These are phyloP conservation scores for Aricia artaxerxes DNA, from an alignment of 2,888 invertebrate genomes.

Conservation along the genomic window DNA sequence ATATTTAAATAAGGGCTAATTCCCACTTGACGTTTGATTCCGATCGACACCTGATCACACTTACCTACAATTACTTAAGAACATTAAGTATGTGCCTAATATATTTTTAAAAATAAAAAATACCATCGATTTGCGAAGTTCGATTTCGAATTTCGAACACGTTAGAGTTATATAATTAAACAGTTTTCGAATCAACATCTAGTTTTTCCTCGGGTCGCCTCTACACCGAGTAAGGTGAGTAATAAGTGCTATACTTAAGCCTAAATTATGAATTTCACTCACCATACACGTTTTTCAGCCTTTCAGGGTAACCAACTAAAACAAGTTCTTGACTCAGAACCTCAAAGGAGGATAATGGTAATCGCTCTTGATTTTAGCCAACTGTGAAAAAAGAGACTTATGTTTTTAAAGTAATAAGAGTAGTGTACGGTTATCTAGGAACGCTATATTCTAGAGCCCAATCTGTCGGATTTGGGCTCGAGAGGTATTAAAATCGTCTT, in stretches of 20 bases:
- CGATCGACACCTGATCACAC: background rate
- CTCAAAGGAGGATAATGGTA: background rate
- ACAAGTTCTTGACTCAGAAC: background rate
- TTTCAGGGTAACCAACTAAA: background rate
- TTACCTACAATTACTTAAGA: no score
- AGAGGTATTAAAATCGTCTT: no score
- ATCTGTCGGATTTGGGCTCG: background rate
- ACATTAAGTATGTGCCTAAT: no score
- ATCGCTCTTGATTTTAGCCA: no score
- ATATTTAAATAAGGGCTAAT: background rate
- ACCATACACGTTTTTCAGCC: background rate
- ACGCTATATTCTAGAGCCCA: background rate
- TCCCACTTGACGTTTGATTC: background rate
- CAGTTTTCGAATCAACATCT: background rate
- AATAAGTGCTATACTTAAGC: background rate
- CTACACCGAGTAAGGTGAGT: background rate
- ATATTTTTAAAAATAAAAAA: no score
- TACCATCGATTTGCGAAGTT: no score
- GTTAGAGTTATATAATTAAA: no score
- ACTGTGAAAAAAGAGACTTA: no score
- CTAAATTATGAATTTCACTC: background rate
- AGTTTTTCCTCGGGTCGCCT: background rate
- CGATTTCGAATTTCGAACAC: no score
- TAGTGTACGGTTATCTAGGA: no score
- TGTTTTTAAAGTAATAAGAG: no score